These are phyloP conservation scores for Drosophila jambulina DNA, from an alignment of 1,140 invertebrate species.

Conservation along the genomic window DNA sequence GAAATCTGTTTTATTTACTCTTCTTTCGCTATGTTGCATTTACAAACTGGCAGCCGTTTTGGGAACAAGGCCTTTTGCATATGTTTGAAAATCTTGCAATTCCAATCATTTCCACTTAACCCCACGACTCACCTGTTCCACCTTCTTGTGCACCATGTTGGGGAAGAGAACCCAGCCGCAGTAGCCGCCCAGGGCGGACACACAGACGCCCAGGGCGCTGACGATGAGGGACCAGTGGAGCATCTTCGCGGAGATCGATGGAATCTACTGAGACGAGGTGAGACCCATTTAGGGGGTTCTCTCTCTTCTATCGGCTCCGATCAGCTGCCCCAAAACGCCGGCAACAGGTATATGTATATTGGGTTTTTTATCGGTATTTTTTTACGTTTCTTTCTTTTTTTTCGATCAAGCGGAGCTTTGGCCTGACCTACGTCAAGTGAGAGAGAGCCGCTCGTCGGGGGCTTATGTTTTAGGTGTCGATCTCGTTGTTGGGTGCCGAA, in stretches of 20 bases:
- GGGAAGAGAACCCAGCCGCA: constrained; percentile 85
- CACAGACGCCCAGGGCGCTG: constrained; percentile 72
- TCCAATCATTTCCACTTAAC: constrained; percentile 1
- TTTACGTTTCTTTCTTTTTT: not conserved
- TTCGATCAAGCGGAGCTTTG: constrained; percentile 24
- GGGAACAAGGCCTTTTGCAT: constrained; percentile 5
- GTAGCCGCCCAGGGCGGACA: constrained; percentile 76
- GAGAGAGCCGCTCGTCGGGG: constrained; percentile 25
- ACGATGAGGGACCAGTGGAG: constrained; percentile 78
- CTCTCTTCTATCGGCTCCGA: constrained; percentile 8
- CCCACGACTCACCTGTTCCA: constrained; percentile 84
- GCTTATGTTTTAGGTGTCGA: constrained; percentile 34
- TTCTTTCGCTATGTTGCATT: not conserved
- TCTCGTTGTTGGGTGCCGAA: constrained; percentile 59
- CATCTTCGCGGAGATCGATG: constrained; percentile 40
- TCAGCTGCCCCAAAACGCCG: constrained; percentile 33
- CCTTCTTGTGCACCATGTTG: constrained; percentile 81
- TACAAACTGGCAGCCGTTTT: not conserved
- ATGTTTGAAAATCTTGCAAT: constrained; percentile 8
- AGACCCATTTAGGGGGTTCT: constrained; percentile 33
- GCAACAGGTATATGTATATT: constrained; percentile 25
- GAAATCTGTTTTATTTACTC: not conserved
- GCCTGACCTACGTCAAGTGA: constrained; percentile 75
- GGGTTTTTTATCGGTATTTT: not conserved
- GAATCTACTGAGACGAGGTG: constrained; percentile 3